Evolutionary conservation across 1,140 invertebrate species (phyloP), one percentile per base, ranked within the genome.

Genomic region (Hyphantria cunea): DNA sequence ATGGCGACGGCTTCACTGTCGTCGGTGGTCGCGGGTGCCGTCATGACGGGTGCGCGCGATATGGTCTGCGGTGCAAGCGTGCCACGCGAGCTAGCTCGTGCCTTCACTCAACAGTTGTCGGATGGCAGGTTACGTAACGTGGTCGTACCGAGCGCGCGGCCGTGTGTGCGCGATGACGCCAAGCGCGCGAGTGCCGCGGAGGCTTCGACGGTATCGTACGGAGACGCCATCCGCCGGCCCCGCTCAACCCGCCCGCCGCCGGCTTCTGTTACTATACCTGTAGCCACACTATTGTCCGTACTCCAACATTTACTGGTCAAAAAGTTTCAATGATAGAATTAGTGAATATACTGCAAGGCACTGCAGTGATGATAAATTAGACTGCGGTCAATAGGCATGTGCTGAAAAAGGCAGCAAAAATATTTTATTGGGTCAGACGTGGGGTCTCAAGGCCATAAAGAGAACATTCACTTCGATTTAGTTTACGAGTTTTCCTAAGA

Each of bases 91-190:
- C 56, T 64, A 59, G 69, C 65, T 71, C 68, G 62, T 55, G 45
- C 14, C 14, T 4, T 47, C 72, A 80, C 82, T 89, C 86, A 89
- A 89, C 86, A 89, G 83, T 83, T 89, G 86, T 79, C 76, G 81
- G 64, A 67, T 70, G 80, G 76, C 42, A 71, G 68, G 80, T 89
- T 89, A 89, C 83, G 86, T 84, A 89, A 89, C 72, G 66, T 53
- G 63, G 51, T 49, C 77, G 80, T 81, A 84, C 81, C 77, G 78
- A 54, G 68, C 77, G 64, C 66, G 75, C 79, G 71, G 68, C 63
- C 82, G 84, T 78, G 72, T 54, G 34, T 37, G 60, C 81, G 81
- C 84, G 77, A 64, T 78, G 76, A 68, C 64, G 70, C 49, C 74
- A 54, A 72, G 67, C 86, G 80, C 86, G 84, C 84, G 86, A 89